These are phyloP conservation scores for Drosophila takahashii DNA, from an alignment of 1,140 invertebrate genomes.

Conservation along the genomic window DNA sequence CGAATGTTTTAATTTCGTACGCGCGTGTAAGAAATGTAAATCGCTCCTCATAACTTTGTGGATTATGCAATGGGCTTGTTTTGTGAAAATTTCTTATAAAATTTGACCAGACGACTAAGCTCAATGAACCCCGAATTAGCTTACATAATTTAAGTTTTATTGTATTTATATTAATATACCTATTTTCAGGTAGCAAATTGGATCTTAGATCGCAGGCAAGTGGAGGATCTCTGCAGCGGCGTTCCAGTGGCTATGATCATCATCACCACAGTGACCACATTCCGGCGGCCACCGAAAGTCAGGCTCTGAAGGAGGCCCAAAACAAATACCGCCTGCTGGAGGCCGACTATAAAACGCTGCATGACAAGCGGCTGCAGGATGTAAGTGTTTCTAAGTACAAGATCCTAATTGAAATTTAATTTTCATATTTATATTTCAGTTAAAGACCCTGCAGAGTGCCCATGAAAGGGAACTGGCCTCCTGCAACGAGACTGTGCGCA, in stretches of 20 bases:
- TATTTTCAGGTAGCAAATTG: conserved; percentile 34
- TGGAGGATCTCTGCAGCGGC: conserved; percentile 18
- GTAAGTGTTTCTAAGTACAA: conserved; percentile 84
- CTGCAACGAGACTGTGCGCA: conserved; percentile 80
- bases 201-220: conserved; percentile 30
- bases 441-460: conserved; percentile 90
- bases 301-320: conserved; percentile 87
- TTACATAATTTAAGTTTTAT: conserved; percentile 24
- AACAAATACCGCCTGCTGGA: conserved; percentile 87
- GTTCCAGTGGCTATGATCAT: conserved; percentile 42
- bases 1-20: conserved; percentile 39
- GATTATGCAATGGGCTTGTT: conserved; percentile 31
- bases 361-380: conserved; percentile 91
- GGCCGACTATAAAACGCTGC: conserved; percentile 89
- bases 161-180: background rate
- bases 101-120: background rate
- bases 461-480: conserved; percentile 90
- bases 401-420: background rate
- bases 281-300: conserved; percentile 86
- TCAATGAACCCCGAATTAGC: conserved; percentile 21
- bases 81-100: conserved; percentile 13
- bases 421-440: conserved; percentile 75
- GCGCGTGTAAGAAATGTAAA: conserved; percentile 47
- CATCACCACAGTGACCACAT: conserved; percentile 84
- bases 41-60: conserved; percentile 17